Percentiles rank a stretch among this genome's conserved stretches.
phyloP scores from a whole-genome alignment of 2,113 vertebrate species.

The Orientallactaga bullata region DNA sequence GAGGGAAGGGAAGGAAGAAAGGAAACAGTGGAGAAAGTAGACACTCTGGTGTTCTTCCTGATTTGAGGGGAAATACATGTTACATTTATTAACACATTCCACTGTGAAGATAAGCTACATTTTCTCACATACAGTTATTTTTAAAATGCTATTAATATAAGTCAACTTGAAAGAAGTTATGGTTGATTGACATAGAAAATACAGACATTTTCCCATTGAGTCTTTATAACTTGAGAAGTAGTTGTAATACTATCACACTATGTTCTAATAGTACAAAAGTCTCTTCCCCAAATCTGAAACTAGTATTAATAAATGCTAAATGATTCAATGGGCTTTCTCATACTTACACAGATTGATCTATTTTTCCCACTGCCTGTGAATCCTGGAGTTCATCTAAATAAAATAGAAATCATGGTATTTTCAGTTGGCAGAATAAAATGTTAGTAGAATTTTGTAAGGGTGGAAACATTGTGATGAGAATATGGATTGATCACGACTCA shows the following conservation, averaged over 20 bases:
- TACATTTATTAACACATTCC: not conserved
- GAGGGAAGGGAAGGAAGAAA: too few species aligned
- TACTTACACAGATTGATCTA: conserved; percentile 88
- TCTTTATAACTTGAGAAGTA: not conserved
- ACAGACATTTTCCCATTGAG: too few species aligned
- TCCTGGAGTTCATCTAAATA: conserved; percentile 87
- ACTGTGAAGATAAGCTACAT: conserved; percentile 15
- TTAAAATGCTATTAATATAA: conserved; percentile 27
- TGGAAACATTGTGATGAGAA: not conserved
- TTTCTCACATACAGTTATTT: conserved; percentile 19
- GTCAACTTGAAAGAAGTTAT: conserved; percentile 27
- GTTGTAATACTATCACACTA: not conserved
- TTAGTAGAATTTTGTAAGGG: not conserved
- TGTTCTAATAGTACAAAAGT: not conserved
- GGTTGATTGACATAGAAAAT: not conserved
- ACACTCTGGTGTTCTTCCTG: too few species aligned
- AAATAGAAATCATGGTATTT: conserved; percentile 72
- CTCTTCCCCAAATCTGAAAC: conserved; percentile 45
- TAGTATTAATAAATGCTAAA: not conserved
- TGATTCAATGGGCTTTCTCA: conserved; percentile 14
- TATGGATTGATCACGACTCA: not conserved
- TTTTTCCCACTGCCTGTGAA: conserved; percentile 85
- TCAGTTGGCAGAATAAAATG: not conserved
- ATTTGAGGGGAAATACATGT: not conserved
- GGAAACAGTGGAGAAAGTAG: too few species aligned